A percentile compares a stretch with the other conserved stretches of the same genome.
Evolutionary conservation across 1,140 invertebrate species (phyloP).

Genomic region (Eufriesea mexicana): DNA sequence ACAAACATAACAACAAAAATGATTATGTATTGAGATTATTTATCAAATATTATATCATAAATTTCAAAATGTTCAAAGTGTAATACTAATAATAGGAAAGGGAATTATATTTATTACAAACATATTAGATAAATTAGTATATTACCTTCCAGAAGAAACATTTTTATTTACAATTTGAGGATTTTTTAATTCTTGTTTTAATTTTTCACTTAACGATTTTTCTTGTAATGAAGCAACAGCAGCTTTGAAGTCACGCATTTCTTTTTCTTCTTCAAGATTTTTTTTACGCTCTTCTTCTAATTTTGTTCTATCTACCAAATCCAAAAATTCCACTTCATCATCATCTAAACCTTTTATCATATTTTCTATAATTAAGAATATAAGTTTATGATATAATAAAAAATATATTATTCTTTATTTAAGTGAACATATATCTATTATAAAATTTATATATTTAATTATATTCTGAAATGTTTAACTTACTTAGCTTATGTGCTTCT

Average conservation of each 20-base stretch:
- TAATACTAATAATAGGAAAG: background rate
- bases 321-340: constrained; percentile 96
- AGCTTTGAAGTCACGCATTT: constrained; percentile 92
- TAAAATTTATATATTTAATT: too few species aligned
- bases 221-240: constrained; percentile 90
- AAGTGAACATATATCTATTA: too few species aligned
- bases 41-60: background rate
- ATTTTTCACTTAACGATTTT: constrained; percentile 86
- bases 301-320: constrained; percentile 93
- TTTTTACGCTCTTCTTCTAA: constrained; percentile 92
- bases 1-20: constrained; percentile 25
- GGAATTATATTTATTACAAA: background rate
- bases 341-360: constrained; percentile 97
- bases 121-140: constrained; percentile 6
- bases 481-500: constrained; percentile 96
- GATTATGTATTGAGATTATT: constrained; percentile 5
- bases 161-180: constrained; percentile 73
- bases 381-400: constrained; percentile 6
- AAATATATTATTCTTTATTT: too few species aligned
- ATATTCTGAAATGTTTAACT: constrained; percentile 69
- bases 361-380: constrained; percentile 87
- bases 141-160: constrained; percentile 71
- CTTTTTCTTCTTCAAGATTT: constrained; percentile 89
- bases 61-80: background rate
- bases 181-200: constrained; percentile 83